A percentile compares a stretch with the other conserved stretches of the same genome.
These are phyloP conservation scores for Montipora cactus DNA, from an alignment of 64 coral and sea anemone genomes.

Conservation along the genomic window DNA sequence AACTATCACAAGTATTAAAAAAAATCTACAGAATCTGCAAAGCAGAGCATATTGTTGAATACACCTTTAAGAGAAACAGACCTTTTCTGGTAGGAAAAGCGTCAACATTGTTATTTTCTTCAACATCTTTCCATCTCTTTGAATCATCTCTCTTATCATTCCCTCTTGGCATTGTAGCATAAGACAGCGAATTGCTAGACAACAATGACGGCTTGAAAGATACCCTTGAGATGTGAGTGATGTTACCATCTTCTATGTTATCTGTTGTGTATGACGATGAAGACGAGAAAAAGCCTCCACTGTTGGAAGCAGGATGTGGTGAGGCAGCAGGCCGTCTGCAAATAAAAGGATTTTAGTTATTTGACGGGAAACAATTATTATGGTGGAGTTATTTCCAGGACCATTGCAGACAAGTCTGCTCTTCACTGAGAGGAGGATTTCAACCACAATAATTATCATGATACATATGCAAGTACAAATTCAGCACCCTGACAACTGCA, in stretches of 20 bases:
- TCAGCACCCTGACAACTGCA: no score
- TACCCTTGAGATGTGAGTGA: slow-evolving; percentile 56
- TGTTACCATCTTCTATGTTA: slow-evolving; percentile 37
- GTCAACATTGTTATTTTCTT: slow-evolving; percentile 72
- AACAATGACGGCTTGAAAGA: slow-evolving; percentile 79
- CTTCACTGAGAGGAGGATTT: no score
- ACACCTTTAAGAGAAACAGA: not conserved
- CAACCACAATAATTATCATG: no score
- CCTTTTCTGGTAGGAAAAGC: slow-evolving; percentile 12
- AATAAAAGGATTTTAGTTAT: not conserved
- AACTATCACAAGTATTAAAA: no score
- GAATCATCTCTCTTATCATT: slow-evolving; percentile 48
- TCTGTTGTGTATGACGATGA: slow-evolving; percentile 67
- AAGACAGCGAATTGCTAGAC: slow-evolving; percentile 47
- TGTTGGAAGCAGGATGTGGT: slow-evolving; percentile 28
- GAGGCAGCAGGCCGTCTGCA: slow-evolving; percentile 11
- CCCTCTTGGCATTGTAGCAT: slow-evolving; percentile 89
- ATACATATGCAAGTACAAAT: no score
- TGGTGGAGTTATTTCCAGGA: no score
- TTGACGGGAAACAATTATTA: no score
- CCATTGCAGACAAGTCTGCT: no score
- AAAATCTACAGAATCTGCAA: no score
- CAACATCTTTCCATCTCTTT: slow-evolving; percentile 47
- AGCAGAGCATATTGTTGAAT: no score
- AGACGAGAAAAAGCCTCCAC: not conserved